phyloP scores from a whole-genome alignment of 2,888 invertebrate genomes.

The Trimorus sp. region DNA sequence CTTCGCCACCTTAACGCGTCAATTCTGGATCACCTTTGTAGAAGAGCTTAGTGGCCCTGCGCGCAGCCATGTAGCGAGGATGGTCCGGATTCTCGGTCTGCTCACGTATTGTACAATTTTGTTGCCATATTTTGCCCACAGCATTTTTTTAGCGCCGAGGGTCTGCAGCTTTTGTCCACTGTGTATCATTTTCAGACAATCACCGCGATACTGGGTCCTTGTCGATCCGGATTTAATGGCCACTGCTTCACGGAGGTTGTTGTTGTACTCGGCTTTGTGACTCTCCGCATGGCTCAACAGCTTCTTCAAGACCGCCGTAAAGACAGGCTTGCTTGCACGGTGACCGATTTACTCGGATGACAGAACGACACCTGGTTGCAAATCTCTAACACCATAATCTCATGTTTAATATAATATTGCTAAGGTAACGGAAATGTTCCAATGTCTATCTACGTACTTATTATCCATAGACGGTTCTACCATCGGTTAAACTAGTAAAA shows the following conservation, averaged over 20 bases:
- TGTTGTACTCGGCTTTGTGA: conserved; percentile 89
- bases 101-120: conserved; percentile 90
- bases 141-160: conserved; percentile 87
- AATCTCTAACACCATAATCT: no score
- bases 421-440: no score
- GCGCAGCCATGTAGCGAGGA: conserved; percentile 95
- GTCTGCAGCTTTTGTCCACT: conserved; percentile 90
- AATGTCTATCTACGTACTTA: no score
- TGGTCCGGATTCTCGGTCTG: conserved; percentile 96
- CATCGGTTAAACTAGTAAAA: no score
- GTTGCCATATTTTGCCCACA: conserved; percentile 92
- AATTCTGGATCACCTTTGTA: no score
- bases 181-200: conserved; percentile 92
- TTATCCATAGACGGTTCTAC: no score
- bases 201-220: conserved; percentile 91
- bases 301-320: no score
- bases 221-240: conserved; percentile 98
- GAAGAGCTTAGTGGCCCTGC: conserved; percentile 89
- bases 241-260: conserved; percentile 91
- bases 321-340: no score
- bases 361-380: no score
- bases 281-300: conserved; percentile 88
- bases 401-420: no score
- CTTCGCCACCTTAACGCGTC: no score
- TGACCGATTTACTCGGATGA: no score